Evolutionary conservation across 2,888 invertebrate genomes (phyloP).

Genomic region (Limnephilus marmoratus): DNA sequence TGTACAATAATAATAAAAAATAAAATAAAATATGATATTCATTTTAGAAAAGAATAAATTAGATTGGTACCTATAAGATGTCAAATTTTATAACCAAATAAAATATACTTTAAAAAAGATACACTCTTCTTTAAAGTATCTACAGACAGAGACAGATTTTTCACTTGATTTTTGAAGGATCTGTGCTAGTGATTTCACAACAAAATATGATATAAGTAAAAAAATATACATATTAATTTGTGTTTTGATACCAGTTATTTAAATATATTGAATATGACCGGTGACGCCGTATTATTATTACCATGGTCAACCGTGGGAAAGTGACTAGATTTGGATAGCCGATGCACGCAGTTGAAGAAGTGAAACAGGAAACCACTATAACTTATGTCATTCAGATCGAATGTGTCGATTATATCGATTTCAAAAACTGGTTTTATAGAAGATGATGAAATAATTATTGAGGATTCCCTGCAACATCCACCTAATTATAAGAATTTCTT

Average conservation of each 20-base stretch:
- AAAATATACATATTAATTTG: not conserved
- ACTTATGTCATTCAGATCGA: constrained; percentile 27
- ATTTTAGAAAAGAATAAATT: too few species aligned
- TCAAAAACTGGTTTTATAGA: not conserved
- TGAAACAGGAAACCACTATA: constrained; percentile 14
- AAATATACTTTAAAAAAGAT: too few species aligned
- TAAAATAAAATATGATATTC: too few species aligned
- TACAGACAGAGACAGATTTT: too few species aligned
- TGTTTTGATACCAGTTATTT: not conserved
- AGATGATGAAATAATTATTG: not conserved
- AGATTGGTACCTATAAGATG: too few species aligned
- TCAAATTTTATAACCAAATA: too few species aligned
- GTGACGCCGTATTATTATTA: not conserved
- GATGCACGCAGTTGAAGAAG: constrained; percentile 8
- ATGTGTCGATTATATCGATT: constrained; percentile 14
- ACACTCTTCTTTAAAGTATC: too few species aligned
- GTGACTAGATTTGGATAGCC: not conserved
- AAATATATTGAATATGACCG: not conserved
- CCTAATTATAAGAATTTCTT: too few species aligned
- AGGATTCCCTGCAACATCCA: not conserved
- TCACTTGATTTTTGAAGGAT: too few species aligned
- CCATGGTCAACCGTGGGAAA: constrained; percentile 13
- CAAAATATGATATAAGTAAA: not conserved
- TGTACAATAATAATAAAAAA: too few species aligned
- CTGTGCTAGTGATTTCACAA: too few species aligned